Base-by-base conservation (phyloP, 2,797 vertebrate species). In the Helicolenus hilgendorfi region DNA sequence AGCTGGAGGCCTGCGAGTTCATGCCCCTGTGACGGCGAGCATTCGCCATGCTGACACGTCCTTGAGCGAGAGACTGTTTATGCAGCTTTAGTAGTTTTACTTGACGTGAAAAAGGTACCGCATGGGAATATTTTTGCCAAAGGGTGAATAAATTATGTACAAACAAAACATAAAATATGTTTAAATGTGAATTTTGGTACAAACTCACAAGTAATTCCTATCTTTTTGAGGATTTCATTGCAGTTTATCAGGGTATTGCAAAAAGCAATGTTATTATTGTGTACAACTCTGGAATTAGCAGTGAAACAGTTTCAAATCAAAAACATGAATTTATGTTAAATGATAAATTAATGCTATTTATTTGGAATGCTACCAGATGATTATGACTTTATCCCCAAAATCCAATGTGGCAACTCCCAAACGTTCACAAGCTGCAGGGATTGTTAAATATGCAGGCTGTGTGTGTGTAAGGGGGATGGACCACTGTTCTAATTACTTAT, bases 401-500 rank as follows among this genome's bases (percentile, higher is more conserved):
- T 59, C 33, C 58, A 81, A 53, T 85, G 76, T 69, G 72, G 65
- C 65, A 72, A 62, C 58, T 81, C 76, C 38, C 71, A 36, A 83
- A 72, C 74, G 53, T 20, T 81, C 68, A 59, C 65, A 18, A 65
- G 79, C 78, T 58, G 59, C 20, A 8, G 64, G 60, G 81, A 36
- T 77, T 85, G 81, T 95, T 90, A 86, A 95, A 93, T 91, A 95
- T 95, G 88, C 86, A 94, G 87, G 69, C 78, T 81, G 87, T 71
- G 89, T 53, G 87, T 71, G 88, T 67, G 88, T 86, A 27, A 81
- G 45, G 69, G 69, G 84, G 94, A 92, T 84, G 90, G 90, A 88
- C 93, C 53, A n/a, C 89, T 94, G 95, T 74, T 96, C 96, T 95
- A 97, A 96, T 96, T 96, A 96, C 92, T 96, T 95, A 96, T 90